These are phyloP conservation scores for Calycopis cecrops DNA, from an alignment of 1,140 invertebrate genomes.

Conservation along the genomic window DNA sequence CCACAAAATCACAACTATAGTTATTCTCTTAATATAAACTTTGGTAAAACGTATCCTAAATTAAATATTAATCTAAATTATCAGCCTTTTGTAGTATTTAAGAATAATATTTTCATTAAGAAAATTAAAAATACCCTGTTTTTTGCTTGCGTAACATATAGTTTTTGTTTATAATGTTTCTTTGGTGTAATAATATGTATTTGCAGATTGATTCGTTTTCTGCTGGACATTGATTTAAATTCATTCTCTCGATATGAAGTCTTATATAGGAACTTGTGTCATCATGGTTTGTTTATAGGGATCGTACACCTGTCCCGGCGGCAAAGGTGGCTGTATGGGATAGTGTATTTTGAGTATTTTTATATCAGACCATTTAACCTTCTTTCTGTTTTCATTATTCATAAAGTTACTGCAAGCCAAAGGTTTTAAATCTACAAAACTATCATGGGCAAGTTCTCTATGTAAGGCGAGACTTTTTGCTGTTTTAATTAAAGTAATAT, in stretches of 20 bases:
- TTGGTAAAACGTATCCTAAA: constrained; percentile 11
- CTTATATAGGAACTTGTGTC: constrained; percentile 28
- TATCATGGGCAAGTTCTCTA: constrained; percentile 27
- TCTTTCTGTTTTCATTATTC: constrained; percentile 24
- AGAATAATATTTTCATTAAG: constrained; percentile 30
- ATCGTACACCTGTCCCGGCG: too few species aligned
- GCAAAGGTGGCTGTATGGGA: constrained; percentile 10
- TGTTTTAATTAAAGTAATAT: constrained; percentile 33
- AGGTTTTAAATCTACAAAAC: constrained; percentile 29
- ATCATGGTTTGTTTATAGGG: too few species aligned
- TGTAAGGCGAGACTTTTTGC: constrained; percentile 27
- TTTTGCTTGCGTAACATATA: constrained; percentile 25
- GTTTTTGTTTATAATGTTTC: constrained; percentile 27
- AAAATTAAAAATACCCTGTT: constrained; percentile 29
- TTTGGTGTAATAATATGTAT: constrained; percentile 18
- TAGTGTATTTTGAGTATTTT: constrained; percentile 26
- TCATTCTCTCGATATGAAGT: constrained; percentile 24
- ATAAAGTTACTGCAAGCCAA: constrained; percentile 27
- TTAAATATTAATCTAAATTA: constrained; percentile 3
- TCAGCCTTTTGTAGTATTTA: constrained; percentile 26
- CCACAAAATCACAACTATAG: constrained; percentile 11
- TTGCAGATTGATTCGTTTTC: constrained; percentile 13
- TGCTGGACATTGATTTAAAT: constrained; percentile 23
- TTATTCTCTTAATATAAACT: constrained; percentile 11
- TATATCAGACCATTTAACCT: constrained; percentile 30